Base-by-base conservation (phyloP, 1,140 invertebrate species). In the Drosophila nebulosa region DNA sequence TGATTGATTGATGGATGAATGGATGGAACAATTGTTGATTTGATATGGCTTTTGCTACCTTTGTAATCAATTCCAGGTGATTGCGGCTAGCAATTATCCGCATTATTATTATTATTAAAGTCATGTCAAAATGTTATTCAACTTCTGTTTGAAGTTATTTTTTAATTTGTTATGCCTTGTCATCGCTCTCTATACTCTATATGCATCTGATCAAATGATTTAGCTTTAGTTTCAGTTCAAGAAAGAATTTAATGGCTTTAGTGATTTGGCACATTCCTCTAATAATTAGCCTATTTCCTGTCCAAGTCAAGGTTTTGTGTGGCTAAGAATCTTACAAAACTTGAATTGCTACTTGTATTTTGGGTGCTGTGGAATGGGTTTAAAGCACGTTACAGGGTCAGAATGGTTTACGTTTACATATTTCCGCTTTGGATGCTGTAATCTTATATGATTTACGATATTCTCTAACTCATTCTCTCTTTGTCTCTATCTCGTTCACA, bases 51-150 rank as follows among this genome's bases (percentile, higher is more conserved):
- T 61, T 26, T 39, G 42, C 16, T 42, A 16, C 6, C 3, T 18
- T 42, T 42, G 6, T 6, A 30, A 10, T 10, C 30, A 32, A 32
- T 32, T 32, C 30, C 9, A 32, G 30, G 30, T 32, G 30, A 10
- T 32, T 0, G 39, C 21, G 39, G 16, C 16, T 21, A 46, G 39
- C 65, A 81, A 81, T 77, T 74, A 74, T 64, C 51, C 53, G 52
- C 53, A 64, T 62, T 67, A 21, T 46, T 46, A 21, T 46, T 16
- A 18, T 42, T 42, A 42, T 5, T 42, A 42, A 18, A 52, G 36
- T 39, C 30, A 10, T 72, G 39, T 69, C 53, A 22, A 85, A 79
- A 73, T 79, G 80, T 85, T 77, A 80, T 86, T 85, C 81, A 86
- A 86, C 74, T 71, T 75, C 21, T 58, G 50, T 50, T 18, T 46